phyloP scores from a whole-genome alignment of 2,888 invertebrate genomes.

The Rhorus exstirpatorius region DNA sequence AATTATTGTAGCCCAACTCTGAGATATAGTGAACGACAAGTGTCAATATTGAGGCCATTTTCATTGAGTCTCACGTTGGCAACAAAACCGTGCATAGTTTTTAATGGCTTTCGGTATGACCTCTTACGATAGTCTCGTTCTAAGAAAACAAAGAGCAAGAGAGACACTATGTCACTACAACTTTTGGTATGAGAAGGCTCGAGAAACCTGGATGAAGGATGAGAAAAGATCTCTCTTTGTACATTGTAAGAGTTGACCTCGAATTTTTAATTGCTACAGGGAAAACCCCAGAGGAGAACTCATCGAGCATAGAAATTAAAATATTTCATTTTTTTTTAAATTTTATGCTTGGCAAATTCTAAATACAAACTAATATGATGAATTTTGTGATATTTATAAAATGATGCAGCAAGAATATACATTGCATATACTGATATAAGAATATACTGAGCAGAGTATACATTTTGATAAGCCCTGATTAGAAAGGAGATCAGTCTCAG shows the following conservation, averaged over 20 bases:
- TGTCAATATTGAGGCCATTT: conserved; percentile 12
- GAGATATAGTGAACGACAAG: background rate
- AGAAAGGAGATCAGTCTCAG: background rate
- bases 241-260: conserved; percentile 30
- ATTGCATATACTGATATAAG: no score
- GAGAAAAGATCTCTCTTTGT: conserved; percentile 30
- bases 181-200: background rate
- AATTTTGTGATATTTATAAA: background rate
- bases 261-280: conserved; percentile 2
- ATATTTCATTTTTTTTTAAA: background rate
- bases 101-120: conserved; percentile 29
- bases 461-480: background rate
- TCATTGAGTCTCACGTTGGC: background rate
- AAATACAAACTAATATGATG: background rate
- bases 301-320: conserved; percentile 1
- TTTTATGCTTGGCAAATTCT: background rate
- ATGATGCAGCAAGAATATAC: background rate
- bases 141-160: conserved; percentile 7
- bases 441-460: no score
- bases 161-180: no score
- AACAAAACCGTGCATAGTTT: conserved; percentile 7
- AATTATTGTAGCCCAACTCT: no score
- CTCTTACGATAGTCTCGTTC: conserved; percentile 5
- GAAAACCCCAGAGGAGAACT: conserved; percentile 17
- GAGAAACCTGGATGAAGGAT: conserved; percentile 27